Base-by-base conservation (phyloP, 2,113 vertebrate species). In the Hipposideros armiger region DNA sequence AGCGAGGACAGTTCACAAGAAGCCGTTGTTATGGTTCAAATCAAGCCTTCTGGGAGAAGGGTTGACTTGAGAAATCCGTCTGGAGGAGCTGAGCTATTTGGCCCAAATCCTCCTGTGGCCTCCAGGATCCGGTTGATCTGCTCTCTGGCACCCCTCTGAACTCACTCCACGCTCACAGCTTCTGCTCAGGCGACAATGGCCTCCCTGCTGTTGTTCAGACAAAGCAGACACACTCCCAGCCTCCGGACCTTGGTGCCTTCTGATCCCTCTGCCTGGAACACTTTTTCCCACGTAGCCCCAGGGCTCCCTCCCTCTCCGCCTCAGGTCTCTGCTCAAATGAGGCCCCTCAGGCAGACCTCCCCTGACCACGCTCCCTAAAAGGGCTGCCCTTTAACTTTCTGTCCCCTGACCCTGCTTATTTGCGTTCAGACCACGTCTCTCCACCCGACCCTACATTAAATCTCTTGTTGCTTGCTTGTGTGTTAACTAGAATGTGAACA, bases 261-360 rank as follows among this genome's bases (percentile, higher is more conserved):
- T 3, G 16, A n/a, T 5, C n/a, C 56, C 76, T 50, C 60, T 45
- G 50, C 74, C 58, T 52, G 78, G 42, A 42, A 36, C 7, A 0
- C n/a, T 40, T n/a, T 50, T 45, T 80, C 22, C 58, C 82, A 42
- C 11, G 16, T 24, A 1, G 3, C 22, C 14, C 13, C 72, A 36
- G 0, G 4, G 2, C 20, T 19, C 56, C 28, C 32, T 47, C 19
- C 54, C 72, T n/a, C 30, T 0, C 50, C 54, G 32, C 26, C 58
- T 73, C 24, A 8, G 30, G 50, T 11, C 56, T 45, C 58, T 76
- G 74, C 14, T 42, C 82, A 11, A 6, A 20, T 2, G n/a, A 42
- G n/a, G 16, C 36, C 62, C 76, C 62, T 30, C 40, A 1, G 47
- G 40, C 26, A 32, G 42, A n/a, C 50, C 88, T 62, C 45, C 28